Percentiles rank a stretch among this genome's conserved stretches.
These are phyloP conservation scores for Resseliella maxima DNA, from an alignment of 2,888 invertebrate species.

Conservation along the genomic window DNA sequence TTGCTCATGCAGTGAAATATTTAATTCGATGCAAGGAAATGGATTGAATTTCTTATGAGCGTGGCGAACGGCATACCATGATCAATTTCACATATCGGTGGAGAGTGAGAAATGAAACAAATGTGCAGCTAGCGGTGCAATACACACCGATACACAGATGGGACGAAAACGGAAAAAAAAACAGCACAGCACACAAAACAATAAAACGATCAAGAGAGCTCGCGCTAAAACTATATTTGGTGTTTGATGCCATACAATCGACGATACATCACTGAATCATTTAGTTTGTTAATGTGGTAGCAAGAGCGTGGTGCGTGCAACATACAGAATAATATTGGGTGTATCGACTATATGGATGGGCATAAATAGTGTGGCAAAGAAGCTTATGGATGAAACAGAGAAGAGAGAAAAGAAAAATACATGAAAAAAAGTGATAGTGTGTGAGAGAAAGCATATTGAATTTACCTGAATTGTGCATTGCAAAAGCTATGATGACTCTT, in stretches of 20 bases:
- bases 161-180: neutral
- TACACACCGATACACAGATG: neutral
- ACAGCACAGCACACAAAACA: neutral
- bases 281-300: neutral
- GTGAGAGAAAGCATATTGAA: slow-evolving; percentile 28
- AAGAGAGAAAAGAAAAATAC: too few relatives aligned
- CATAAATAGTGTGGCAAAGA: neutral
- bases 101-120: too few relatives aligned
- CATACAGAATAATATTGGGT: neutral
- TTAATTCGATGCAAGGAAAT: slow-evolving; percentile 35
- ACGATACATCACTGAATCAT: slow-evolving; percentile 49
- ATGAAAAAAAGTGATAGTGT: neutral
- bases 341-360: neutral
- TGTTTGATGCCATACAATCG: slow-evolving; percentile 20
- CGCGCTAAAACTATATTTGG: slow-evolving; percentile 20
- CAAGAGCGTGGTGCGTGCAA: neutral
- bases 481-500: neutral
- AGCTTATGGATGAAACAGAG: neutral
- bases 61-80: neutral
- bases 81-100: neutral
- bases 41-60: neutral
- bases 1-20: neutral
- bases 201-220: neutral
- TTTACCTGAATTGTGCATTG: slow-evolving; percentile 45
- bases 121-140: neutral